phyloP scores from a whole-genome alignment of 2,888 invertebrate species.

The Drosophila picticornis region DNA sequence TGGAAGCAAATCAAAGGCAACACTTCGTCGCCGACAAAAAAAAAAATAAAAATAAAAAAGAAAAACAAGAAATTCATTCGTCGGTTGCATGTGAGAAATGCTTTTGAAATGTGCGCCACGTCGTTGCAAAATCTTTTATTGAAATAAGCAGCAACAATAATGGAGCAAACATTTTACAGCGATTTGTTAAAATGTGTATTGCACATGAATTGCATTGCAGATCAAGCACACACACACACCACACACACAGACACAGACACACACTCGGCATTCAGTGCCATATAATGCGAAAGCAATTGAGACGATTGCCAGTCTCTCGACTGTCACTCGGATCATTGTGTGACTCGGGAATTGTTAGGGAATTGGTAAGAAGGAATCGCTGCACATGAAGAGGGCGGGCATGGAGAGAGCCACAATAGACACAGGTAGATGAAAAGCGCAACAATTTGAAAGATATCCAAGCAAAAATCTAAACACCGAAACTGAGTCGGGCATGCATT shows the following conservation, averaged over 20 bases:
- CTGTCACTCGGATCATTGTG: conserved; percentile 30
- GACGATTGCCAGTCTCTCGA: conserved; percentile 53
- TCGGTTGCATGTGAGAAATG: conserved; percentile 69
- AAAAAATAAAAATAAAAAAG: neutral
- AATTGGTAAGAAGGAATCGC: conserved; percentile 29
- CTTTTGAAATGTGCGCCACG: conserved; percentile 77
- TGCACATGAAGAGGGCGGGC: conserved; percentile 4
- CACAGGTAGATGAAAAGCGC: conserved; percentile 5
- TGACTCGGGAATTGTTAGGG: conserved; percentile 25
- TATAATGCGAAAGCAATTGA: conserved; percentile 60
- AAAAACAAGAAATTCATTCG: neutral
- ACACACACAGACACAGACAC: neutral
- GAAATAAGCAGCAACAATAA: conserved; percentile 63
- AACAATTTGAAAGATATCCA: neutral
- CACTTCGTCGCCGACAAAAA: conserved; percentile 26
- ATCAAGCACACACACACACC: conserved; percentile 22
- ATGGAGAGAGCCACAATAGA: neutral
- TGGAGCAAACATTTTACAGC: conserved; percentile 72
- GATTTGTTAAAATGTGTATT: conserved; percentile 65
- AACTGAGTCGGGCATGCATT: neutral
- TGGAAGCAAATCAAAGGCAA: conserved; percentile 38
- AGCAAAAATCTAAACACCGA: neutral
- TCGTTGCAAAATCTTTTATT: conserved; percentile 73
- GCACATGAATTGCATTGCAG: conserved; percentile 33
- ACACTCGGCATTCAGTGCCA: conserved; percentile 34